Base-by-base conservation (phyloP, 2,888 invertebrate species). In the Leucophora obtusa region DNA sequence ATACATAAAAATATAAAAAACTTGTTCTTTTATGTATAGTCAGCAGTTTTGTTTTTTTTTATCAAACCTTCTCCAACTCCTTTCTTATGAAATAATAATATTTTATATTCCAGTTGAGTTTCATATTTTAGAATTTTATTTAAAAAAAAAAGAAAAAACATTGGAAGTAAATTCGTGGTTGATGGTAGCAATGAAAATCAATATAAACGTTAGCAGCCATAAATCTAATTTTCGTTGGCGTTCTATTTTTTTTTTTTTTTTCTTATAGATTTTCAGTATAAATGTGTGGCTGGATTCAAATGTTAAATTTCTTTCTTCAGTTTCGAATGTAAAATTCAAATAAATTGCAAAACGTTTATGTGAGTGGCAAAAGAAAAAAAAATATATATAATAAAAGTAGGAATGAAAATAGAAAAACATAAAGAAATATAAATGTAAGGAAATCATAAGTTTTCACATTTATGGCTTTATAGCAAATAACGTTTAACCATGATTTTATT, bases 121-220 rank as follows among this genome's bases (percentile, higher is more conserved):
- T 77, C 59, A 60, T 47, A 47, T 50, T 3, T 15, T 24, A 10
- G 53, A 71, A 59, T 53, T 65, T n/a, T 59, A 62, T 75, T 75
- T 54, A 24, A 62, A 28, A 59, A 2, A 21, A 35, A 15, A 28
- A 24, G 47, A 56, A 56, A 38, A 68, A 43, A 68, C 56, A 21
- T 9, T 59, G 33, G 63, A 51, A 74, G 59, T 47, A 70, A 65
- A 75, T 60, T 76, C 81, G 69, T 77, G 77, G 77, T 70, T 74
- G 70, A 66, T 77, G 66, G 70, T 71, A 79, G 80, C 80, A 80
- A 82, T 82, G 65, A 79, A 83, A 84, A 84, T 84, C 83, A 83
- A 83, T 84, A 83, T 73, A 79, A 83, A 81, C 79, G 74, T 74
- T 75, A 63, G 60, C 74, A 74, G 70, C 65, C 77, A 82, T 81